phyloP scores from a whole-genome alignment of 2,888 invertebrate genomes.

The Reticulitermes lucifugus region DNA sequence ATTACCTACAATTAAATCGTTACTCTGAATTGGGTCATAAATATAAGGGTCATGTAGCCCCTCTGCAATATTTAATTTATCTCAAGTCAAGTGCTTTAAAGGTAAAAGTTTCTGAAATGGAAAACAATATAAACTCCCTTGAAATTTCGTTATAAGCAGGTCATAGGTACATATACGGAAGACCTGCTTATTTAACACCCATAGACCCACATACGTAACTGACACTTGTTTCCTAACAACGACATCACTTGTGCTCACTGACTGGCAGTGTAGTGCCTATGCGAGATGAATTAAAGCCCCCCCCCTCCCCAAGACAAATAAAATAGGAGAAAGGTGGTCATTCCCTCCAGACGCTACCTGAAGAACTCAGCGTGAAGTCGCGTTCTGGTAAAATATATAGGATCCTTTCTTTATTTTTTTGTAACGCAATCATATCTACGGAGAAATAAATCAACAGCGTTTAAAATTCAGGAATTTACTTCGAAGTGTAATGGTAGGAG shows the following conservation, averaged over 20 bases:
- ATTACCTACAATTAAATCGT: too few relatives aligned
- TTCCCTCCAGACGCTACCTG: conserved; percentile 9
- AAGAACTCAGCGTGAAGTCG: conserved; percentile 6
- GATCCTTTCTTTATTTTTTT: not conserved
- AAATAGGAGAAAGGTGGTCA: not conserved
- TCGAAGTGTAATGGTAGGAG: not conserved
- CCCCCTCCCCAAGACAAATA: not conserved
- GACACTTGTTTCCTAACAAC: not conserved
- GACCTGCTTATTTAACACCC: too few relatives aligned
- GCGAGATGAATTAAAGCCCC: not conserved
- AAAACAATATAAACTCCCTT: too few relatives aligned
- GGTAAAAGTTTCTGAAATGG: too few relatives aligned
- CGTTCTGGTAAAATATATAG: conserved; percentile 9
- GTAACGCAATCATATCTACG: conserved; percentile 17
- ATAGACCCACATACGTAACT: not conserved
- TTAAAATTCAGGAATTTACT: conserved; percentile 27
- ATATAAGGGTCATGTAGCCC: too few relatives aligned
- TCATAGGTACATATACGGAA: too few relatives aligned
- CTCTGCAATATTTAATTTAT: too few relatives aligned
- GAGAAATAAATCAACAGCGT: conserved; percentile 16
- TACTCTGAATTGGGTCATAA: too few relatives aligned
- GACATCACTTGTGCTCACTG: not conserved
- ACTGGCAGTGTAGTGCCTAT: not conserved
- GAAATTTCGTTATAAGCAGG: too few relatives aligned
- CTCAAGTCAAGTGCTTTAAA: too few relatives aligned